Percentiles rank a stretch among this genome's conserved stretches.
These are phyloP conservation scores for Hyperoodon ampullatus DNA, from an alignment of 2,113 vertebrate genomes.

Conservation along the genomic window DNA sequence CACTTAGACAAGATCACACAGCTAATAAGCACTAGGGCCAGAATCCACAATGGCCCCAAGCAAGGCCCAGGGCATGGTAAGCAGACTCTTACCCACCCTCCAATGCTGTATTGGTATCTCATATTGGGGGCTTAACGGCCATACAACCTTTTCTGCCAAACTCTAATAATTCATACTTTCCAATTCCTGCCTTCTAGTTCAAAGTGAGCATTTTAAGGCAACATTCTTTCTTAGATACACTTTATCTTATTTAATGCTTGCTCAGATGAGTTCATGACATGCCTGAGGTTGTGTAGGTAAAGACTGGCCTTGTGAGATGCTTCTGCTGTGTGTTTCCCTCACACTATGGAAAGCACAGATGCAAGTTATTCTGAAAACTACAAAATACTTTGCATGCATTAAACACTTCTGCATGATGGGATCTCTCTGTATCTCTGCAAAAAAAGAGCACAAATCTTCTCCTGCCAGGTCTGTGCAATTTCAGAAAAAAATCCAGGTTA, in stretches of 20 bases:
- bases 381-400: not conserved
- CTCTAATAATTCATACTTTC: not conserved
- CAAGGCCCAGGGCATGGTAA: too few species aligned
- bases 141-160: not conserved
- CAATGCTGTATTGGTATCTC: not conserved
- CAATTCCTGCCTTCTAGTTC: not conserved
- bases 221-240: not conserved
- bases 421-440: not conserved
- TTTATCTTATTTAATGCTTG: not conserved
- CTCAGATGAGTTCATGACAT: not conserved
- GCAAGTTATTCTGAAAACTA: not conserved
- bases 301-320: not conserved
- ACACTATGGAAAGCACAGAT: not conserved
- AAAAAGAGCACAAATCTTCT: not conserved
- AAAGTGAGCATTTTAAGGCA: not conserved
- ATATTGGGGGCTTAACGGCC: fast-evolving
- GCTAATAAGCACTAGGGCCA: not conserved
- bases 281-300: not conserved
- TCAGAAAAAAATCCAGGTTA: not conserved
- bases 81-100: fast-evolving
- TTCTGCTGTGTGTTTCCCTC: not conserved
- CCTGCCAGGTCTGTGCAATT: not conserved
- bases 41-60: not conserved
- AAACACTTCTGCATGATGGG: not conserved
- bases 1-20: not conserved